Evolutionary conservation across 1,140 invertebrate species (phyloP).

Genomic region (Leguminivora glycinivorella): DNA sequence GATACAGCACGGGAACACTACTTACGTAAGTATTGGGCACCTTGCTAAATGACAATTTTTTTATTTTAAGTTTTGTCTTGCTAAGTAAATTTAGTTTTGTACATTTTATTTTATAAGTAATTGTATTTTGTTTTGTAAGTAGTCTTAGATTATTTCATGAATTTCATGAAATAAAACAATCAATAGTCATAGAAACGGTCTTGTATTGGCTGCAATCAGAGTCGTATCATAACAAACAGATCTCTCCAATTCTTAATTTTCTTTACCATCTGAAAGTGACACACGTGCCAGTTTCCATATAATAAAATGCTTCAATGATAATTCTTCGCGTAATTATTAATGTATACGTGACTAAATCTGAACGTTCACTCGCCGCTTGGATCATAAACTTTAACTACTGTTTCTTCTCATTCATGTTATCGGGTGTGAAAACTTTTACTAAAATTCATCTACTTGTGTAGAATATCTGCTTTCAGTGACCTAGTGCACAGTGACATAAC

Average conservation of each 20-base stretch:
- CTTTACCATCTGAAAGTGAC: conserved; percentile 11
- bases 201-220: background rate
- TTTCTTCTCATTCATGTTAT: conserved; percentile 20
- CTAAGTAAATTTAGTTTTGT: too few relatives aligned
- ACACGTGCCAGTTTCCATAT: conserved; percentile 23
- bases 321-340: conserved; percentile 20
- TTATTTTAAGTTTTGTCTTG: too few relatives aligned
- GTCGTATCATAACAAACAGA: background rate
- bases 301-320: conserved; percentile 18
- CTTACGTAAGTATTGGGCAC: too few relatives aligned
- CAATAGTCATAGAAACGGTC: background rate
- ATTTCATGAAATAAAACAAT: background rate
- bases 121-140: too few relatives aligned
- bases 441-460: background rate
- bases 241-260: background rate
- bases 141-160: too few relatives aligned
- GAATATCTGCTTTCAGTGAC: background rate
- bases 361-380: background rate
- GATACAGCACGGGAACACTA: too few relatives aligned
- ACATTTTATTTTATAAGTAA: too few relatives aligned
- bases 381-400: conserved; percentile 21
- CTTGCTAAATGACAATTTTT: too few relatives aligned
- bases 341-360: conserved; percentile 26
- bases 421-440: background rate
- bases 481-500: too few relatives aligned